A percentile compares a stretch with the other conserved stretches of the same genome.
phyloP scores from a whole-genome alignment of 2,888 invertebrate genomes.

The Drepana falcataria region DNA sequence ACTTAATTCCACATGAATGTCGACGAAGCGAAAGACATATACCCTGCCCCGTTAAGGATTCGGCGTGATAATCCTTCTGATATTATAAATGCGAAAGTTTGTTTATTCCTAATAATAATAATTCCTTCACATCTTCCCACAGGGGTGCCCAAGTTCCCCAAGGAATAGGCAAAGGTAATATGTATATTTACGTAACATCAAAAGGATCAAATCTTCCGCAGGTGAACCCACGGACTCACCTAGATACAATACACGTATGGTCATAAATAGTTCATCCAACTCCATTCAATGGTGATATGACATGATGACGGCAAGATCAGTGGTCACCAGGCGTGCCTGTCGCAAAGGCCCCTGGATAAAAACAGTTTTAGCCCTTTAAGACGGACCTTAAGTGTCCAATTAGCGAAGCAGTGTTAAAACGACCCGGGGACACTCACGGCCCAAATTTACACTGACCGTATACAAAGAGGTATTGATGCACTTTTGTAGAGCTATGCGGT shows the following conservation, averaged over 20 bases:
- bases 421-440: constrained; percentile 67
- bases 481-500: constrained; percentile 31
- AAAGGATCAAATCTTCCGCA: background rate
- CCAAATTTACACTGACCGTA: constrained; percentile 64
- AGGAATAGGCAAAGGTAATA: too few relatives aligned
- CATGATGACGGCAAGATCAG: constrained; percentile 29
- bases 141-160: too few relatives aligned
- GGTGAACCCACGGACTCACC: too few relatives aligned
- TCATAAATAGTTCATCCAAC: background rate
- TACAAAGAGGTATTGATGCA: constrained; percentile 68
- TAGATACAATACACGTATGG: too few relatives aligned
- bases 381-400: constrained; percentile 70
- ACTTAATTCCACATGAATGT: too few relatives aligned
- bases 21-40: too few relatives aligned
- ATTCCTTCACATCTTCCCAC: too few relatives aligned
- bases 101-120: too few relatives aligned
- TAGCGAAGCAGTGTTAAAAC: constrained; percentile 74
- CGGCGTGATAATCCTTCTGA: too few relatives aligned
- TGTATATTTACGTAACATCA: too few relatives aligned
- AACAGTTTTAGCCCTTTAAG: constrained; percentile 59
- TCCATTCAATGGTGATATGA: background rate
- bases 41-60: too few relatives aligned
- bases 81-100: too few relatives aligned
- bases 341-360: constrained; percentile 56
- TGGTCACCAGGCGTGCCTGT: constrained; percentile 44